A percentile compares a stretch with the other conserved stretches of the same genome.
Conservation (phyloP, 2,797 vertebrate species). For the Platyrinchus mystaceus region DNA sequence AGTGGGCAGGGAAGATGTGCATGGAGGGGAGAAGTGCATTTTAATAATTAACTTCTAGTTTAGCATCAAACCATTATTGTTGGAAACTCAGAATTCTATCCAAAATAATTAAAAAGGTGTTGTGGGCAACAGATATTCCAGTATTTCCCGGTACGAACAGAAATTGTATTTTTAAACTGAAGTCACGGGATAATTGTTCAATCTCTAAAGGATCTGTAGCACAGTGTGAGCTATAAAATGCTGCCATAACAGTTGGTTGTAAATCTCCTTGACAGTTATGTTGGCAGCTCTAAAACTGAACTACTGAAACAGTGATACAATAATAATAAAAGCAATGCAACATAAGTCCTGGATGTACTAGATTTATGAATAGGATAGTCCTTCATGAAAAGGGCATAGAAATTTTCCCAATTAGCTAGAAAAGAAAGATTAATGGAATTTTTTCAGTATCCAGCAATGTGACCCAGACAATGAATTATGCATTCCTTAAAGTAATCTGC, state of each 20-base stretch:
- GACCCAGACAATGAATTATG: background rate
- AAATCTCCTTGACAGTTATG: slow-evolving; percentile 72
- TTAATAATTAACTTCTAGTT: background rate
- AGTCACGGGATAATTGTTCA: slow-evolving; percentile 66
- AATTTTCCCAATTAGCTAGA: slow-evolving; percentile 57
- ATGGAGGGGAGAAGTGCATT: background rate
- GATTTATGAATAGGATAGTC: slow-evolving; percentile 67
- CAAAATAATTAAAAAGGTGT: background rate
- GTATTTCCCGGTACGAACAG: background rate
- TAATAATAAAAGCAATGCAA: slow-evolving; percentile 72
- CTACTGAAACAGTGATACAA: slow-evolving; percentile 72
- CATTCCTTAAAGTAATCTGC: background rate
- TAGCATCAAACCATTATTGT: background rate
- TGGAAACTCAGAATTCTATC: background rate
- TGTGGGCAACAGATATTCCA: background rate
- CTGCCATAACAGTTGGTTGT: slow-evolving; percentile 13
- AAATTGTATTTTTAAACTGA: slow-evolving; percentile 69
- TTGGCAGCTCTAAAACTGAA: slow-evolving; percentile 71
- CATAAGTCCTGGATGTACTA: slow-evolving; percentile 33
- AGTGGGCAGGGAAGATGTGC: background rate
- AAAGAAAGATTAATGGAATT: slow-evolving; percentile 31
- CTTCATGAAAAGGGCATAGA: slow-evolving; percentile 58
- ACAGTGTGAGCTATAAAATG: slow-evolving; percentile 64
- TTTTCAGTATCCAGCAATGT: slow-evolving; percentile 9
- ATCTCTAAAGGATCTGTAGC: slow-evolving; percentile 66